phyloP scores from a whole-genome alignment of 1,140 invertebrate species.

The Drosophila mauritiana region DNA sequence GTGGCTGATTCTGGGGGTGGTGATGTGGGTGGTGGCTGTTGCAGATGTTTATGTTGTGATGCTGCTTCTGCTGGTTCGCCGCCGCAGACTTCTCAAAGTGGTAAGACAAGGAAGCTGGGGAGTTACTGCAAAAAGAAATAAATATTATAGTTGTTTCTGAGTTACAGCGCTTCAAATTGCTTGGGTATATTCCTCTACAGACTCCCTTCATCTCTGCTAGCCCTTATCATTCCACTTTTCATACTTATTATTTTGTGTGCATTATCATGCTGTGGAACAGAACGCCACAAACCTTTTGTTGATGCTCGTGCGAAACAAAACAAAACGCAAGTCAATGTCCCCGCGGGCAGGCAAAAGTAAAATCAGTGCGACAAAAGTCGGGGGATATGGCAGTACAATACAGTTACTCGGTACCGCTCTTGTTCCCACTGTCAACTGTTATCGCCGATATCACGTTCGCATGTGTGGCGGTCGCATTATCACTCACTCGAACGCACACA shows the following conservation, averaged over 20 bases:
- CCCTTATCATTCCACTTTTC: background rate
- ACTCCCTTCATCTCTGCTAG: background rate
- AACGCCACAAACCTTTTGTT: conserved; percentile 79
- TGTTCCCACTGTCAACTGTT: conserved; percentile 64
- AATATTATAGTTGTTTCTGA: background rate
- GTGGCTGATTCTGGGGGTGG: conserved; percentile 39
- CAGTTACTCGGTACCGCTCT: conserved; percentile 22
- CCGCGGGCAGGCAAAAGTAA: conserved; percentile 43
- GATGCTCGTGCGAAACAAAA: conserved; percentile 24
- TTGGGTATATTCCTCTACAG: no score
- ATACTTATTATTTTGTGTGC: background rate
- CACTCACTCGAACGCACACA: conserved; percentile 39
- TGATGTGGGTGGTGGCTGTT: conserved; percentile 59
- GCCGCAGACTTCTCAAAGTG: conserved; percentile 68
- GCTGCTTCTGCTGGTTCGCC: conserved; percentile 22
- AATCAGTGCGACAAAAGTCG: conserved; percentile 49
- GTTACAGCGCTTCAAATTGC: no score
- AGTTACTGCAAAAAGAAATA: conserved; percentile 16
- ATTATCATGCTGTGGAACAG: conserved; percentile 30
- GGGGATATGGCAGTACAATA: conserved; percentile 11
- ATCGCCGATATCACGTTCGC: conserved; percentile 74
- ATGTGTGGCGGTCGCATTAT: conserved; percentile 66
- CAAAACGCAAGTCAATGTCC: conserved; percentile 62
- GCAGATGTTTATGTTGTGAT: conserved; percentile 67
- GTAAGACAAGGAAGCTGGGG: conserved; percentile 75